A percentile compares a stretch with the other conserved stretches of the same genome.
Evolutionary conservation across 1,140 invertebrate species (phyloP).

Genomic region (Drosophila nannoptera): DNA sequence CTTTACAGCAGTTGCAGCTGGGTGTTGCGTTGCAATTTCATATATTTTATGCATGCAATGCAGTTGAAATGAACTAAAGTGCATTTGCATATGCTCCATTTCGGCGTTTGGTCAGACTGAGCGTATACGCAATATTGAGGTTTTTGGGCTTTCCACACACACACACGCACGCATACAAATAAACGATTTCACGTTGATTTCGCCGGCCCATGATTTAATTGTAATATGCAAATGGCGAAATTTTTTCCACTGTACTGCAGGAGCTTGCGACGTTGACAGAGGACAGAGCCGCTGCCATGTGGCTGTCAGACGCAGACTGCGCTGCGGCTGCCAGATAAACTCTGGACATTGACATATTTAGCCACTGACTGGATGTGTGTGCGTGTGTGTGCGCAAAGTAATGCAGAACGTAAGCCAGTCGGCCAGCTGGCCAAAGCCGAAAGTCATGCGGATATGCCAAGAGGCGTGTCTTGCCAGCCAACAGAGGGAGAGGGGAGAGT

Average conservation of each 20-base stretch:
- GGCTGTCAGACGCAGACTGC: conserved; percentile 54
- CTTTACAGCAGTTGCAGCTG: too few species aligned
- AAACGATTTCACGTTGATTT: conserved; percentile 50
- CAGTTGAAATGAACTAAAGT: conserved; percentile 76
- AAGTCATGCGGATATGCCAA: conserved; percentile 57
- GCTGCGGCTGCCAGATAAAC: conserved; percentile 53
- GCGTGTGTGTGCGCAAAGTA: too few species aligned
- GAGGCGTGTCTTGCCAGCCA: conserved; percentile 16
- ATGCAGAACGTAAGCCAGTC: conserved; percentile 42
- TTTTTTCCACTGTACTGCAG: conserved; percentile 22
- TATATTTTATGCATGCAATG: conserved; percentile 73
- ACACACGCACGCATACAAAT: neutral
- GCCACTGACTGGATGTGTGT: conserved; percentile 39
- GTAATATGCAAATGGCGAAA: conserved; percentile 65
- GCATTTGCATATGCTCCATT: conserved; percentile 68
- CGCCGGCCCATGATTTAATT: conserved; percentile 65
- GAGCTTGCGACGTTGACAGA: conserved; percentile 43
- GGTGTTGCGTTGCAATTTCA: conserved; percentile 16
- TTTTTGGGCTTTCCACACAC: conserved; percentile 38
- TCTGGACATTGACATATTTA: conserved; percentile 66
- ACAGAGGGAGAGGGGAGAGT: conserved; percentile 9
- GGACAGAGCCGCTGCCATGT: conserved; percentile 53
- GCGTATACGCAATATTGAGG: conserved; percentile 49
- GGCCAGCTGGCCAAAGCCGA: conserved; percentile 41
- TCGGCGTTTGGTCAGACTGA: neutral